Conservation (phyloP, 2,797 vertebrate species). For the Mormyrus proboscirostris region DNA sequence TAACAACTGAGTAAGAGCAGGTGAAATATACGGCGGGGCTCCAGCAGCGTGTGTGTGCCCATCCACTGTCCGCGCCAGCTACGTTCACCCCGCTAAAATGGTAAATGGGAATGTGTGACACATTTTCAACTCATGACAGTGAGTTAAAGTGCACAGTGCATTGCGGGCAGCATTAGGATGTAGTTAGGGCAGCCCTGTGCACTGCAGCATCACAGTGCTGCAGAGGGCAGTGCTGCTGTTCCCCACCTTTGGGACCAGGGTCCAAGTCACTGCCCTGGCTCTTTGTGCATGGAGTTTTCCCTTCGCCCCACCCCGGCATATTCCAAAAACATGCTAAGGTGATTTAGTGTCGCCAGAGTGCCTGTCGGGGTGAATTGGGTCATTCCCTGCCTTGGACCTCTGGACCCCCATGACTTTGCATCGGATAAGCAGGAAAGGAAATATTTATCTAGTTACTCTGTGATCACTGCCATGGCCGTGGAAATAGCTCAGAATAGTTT, state of each 20-base stretch:
- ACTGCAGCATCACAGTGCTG: not conserved
- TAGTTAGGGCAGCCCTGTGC: not conserved
- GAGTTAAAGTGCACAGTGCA: not conserved
- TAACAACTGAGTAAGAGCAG: not conserved
- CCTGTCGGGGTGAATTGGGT: not conserved
- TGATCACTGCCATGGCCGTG: not conserved
- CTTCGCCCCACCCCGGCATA: not conserved
- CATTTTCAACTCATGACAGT: not conserved
- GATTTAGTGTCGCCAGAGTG: not conserved
- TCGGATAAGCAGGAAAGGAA: not conserved
- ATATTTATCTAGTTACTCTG: not conserved
- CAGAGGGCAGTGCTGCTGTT: not conserved
- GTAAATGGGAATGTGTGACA: not conserved
- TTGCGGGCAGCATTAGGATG: not conserved
- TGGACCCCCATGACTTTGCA: not conserved
- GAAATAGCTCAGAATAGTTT: not conserved
- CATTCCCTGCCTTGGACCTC: not conserved
- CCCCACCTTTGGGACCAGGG: not conserved
- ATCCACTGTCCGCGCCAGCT: not conserved
- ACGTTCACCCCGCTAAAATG: not conserved
- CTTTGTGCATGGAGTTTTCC: not conserved
- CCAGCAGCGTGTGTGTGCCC: not conserved
- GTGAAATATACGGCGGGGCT: not conserved
- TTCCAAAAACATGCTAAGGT: not conserved
- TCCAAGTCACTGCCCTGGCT: not conserved